Percentiles rank a stretch among this genome's conserved stretches.
Conservation (phyloP, 37 sponge, comb jelly and placozoan genomes). For the Petrosia ficiformis region DNA sequence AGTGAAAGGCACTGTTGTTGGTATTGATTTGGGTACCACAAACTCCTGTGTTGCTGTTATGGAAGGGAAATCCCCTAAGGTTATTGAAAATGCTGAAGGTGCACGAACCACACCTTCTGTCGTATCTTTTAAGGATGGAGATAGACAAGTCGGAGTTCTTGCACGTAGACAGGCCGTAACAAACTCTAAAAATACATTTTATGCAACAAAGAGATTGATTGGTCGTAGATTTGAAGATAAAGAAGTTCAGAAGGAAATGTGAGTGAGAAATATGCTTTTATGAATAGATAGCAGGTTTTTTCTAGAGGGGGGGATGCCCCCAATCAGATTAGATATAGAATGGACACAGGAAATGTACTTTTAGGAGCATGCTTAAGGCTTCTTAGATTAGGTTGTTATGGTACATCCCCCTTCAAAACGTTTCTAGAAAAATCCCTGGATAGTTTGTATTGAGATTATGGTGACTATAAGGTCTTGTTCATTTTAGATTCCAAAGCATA, state of each 20-base stretch:
- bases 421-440: no score
- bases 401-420: no score
- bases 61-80: constrained; percentile 94
- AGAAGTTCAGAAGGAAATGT: constrained; percentile 88
- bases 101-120: constrained; percentile 97
- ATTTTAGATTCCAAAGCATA: no score
- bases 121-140: constrained; percentile 96
- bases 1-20: constrained; percentile 89
- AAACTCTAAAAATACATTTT: constrained; percentile 92
- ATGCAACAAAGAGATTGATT: constrained; percentile 93
- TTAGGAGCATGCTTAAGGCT: no score
- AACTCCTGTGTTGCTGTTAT: constrained; percentile 99
- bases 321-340: no score
- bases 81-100: constrained; percentile 97
- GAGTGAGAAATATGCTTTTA: constrained; percentile 16
- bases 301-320: no score
- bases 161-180: constrained; percentile 98
- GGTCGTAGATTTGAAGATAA: constrained; percentile 94
- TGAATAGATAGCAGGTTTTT: no score
- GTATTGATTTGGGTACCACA: constrained; percentile 98
- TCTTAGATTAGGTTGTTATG: no score
- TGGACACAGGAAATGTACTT: no score
- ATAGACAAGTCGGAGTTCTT: constrained; percentile 82
- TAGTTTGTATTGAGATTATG: no score
- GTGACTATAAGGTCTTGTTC: no score